Conservation (phyloP, 2,888 invertebrate species). For the Zaprionus obscuricornis region DNA sequence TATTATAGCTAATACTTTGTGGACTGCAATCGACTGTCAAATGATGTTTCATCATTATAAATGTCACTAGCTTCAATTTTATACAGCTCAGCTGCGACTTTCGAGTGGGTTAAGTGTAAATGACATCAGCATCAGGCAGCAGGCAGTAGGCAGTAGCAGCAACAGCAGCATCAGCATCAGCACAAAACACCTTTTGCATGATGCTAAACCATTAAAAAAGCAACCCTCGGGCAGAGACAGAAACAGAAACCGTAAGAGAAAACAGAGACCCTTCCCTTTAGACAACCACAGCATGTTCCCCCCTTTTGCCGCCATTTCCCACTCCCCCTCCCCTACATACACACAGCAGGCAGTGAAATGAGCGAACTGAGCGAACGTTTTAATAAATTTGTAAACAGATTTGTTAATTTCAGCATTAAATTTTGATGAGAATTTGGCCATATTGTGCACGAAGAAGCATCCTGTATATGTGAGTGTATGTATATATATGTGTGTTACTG, state of each 20-base stretch:
- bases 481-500: conserved; percentile 15
- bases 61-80: too few species aligned
- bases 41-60: too few species aligned
- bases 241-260: not conserved
- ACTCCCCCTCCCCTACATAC: not conserved
- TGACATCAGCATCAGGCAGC: too few species aligned
- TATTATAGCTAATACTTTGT: too few species aligned
- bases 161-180: too few species aligned
- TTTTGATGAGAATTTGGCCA: conserved; percentile 83
- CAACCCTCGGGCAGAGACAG: conserved; percentile 26
- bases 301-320: not conserved
- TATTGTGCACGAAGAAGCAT: conserved; percentile 68
- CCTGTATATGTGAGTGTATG: conserved; percentile 18
- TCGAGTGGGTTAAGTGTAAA: conserved; percentile 9
- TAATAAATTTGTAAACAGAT: conserved; percentile 84
- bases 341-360: conserved; percentile 57
- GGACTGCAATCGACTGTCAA: too few species aligned
- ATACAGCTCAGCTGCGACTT: too few species aligned
- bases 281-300: not conserved
- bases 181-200: too few species aligned
- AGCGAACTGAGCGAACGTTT: conserved; percentile 75
- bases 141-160: too few species aligned
- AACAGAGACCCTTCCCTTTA: not conserved
- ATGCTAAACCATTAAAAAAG: conserved; percentile 44
- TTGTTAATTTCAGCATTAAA: conserved; percentile 84